phyloP scores from a whole-genome alignment of 2,888 invertebrate genomes.

The Fragum fragum region DNA sequence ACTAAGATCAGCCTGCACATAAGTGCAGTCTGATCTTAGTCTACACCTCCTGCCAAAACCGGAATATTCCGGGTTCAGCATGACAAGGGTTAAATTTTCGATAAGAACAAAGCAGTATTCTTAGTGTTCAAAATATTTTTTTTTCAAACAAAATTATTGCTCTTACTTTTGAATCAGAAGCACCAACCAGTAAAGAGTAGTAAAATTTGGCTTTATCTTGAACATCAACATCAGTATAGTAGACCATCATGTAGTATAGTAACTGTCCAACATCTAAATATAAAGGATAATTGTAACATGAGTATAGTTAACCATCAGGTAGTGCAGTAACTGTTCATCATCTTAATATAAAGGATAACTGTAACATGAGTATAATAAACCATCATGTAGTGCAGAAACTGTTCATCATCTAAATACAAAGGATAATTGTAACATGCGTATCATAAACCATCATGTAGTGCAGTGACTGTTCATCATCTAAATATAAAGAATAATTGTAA shows the following conservation, averaged over 20 bases:
- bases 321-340: slow-evolving; percentile 76
- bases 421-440: slow-evolving; percentile 58
- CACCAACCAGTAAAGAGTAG: slow-evolving; percentile 76
- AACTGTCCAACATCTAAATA: slow-evolving; percentile 78
- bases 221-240: slow-evolving; percentile 77
- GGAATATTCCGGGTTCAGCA: too few species aligned
- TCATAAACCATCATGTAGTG: slow-evolving; percentile 75
- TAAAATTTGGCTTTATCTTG: slow-evolving; percentile 79
- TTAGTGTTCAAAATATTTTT: too few species aligned
- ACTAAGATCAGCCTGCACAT: too few species aligned
- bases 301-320: slow-evolving; percentile 72
- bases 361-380: slow-evolving; percentile 69
- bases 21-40: too few species aligned
- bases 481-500: slow-evolving; percentile 10
- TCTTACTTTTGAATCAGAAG: slow-evolving; percentile 78
- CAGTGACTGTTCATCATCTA: slow-evolving; percentile 79
- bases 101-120: too few species aligned
- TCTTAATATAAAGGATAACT: slow-evolving; percentile 63
- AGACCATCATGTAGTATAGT: slow-evolving; percentile 74
- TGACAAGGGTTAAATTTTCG: too few species aligned
- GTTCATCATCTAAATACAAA: slow-evolving; percentile 74
- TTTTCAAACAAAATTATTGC: too few species aligned
- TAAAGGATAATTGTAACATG: slow-evolving; percentile 54
- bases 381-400: slow-evolving; percentile 77
- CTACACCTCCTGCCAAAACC: too few species aligned